A percentile compares a stretch with the other conserved stretches of the same genome.
These are phyloP conservation scores for Petrocephalus microphthalmus DNA, from an alignment of 2,113 vertebrate species.

Conservation along the genomic window DNA sequence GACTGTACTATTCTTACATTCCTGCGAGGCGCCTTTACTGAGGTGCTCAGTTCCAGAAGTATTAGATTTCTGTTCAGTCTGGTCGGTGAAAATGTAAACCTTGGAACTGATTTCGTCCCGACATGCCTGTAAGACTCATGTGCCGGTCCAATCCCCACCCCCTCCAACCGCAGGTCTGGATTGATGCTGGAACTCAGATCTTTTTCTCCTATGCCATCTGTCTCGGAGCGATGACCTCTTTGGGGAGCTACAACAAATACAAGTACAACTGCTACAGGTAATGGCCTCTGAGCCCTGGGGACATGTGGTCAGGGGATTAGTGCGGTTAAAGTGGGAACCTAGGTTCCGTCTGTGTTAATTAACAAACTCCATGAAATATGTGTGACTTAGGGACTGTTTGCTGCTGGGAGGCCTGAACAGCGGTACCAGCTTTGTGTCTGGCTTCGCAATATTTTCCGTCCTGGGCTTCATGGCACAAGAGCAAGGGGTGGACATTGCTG, in stretches of 20 bases:
- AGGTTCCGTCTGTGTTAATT: slow-evolving; percentile 84
- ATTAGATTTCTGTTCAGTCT: background rate
- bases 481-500: slow-evolving; percentile 99
- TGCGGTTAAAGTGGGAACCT: slow-evolving; percentile 35
- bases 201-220: slow-evolving; percentile 99
- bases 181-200: slow-evolving; percentile 96
- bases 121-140: background rate
- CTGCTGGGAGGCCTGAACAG: slow-evolving; percentile 99
- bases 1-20: slow-evolving; percentile 3
- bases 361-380: slow-evolving; percentile 99
- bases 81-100: background rate
- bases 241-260: slow-evolving; percentile 99
- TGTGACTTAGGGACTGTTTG: slow-evolving; percentile 99
- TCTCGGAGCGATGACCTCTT: slow-evolving; percentile 96
- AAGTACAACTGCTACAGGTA: slow-evolving; percentile 99
- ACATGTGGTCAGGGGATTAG: slow-evolving; percentile 31
- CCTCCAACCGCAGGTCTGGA: slow-evolving; percentile 76
- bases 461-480: slow-evolving; percentile 99
- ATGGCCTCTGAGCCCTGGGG: slow-evolving; percentile 59
- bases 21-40: background rate
- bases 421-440: slow-evolving; percentile 99
- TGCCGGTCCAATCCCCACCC: background rate
- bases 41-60: background rate
- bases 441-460: slow-evolving; percentile 99
- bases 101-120: background rate